Conservation (phyloP, 2,113 vertebrate genomes). For the Rhea pennata region DNA sequence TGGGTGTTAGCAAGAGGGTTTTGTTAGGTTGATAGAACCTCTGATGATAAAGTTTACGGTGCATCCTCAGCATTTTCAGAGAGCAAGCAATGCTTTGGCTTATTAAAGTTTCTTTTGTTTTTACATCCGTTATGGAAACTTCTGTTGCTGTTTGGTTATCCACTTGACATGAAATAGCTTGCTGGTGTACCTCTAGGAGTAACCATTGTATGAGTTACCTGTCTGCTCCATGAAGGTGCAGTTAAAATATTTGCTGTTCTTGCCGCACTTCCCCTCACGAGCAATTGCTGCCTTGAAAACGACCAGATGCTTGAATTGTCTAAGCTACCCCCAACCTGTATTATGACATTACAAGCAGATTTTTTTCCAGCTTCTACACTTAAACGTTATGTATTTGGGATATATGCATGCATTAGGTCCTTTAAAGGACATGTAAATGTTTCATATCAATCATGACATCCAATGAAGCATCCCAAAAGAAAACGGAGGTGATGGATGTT, state of each 20-base stretch:
- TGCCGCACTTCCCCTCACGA: neutral
- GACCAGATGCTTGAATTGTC: neutral
- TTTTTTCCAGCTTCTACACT: neutral
- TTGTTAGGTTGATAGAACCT: neutral
- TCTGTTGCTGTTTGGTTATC: neutral
- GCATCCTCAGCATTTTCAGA: neutral
- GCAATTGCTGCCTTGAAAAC: neutral
- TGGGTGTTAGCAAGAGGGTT: neutral
- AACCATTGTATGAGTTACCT: neutral
- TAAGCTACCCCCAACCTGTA: neutral
- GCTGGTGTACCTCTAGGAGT: neutral
- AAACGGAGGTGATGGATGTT: neutral
- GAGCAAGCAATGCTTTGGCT: neutral
- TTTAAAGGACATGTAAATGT: neutral
- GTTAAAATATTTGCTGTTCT: neutral
- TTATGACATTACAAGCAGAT: neutral
- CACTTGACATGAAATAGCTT: neutral
- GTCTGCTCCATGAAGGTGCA: neutral
- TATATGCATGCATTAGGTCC: fast-evolving
- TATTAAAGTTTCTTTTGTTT: neutral
- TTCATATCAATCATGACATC: neutral
- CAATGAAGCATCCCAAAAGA: neutral
- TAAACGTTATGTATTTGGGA: neutral
- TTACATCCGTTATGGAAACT: neutral
- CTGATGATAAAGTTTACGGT: neutral